Evolutionary conservation across 2,888 invertebrate species (phyloP).

Genomic region (Agonum fuliginosum): DNA sequence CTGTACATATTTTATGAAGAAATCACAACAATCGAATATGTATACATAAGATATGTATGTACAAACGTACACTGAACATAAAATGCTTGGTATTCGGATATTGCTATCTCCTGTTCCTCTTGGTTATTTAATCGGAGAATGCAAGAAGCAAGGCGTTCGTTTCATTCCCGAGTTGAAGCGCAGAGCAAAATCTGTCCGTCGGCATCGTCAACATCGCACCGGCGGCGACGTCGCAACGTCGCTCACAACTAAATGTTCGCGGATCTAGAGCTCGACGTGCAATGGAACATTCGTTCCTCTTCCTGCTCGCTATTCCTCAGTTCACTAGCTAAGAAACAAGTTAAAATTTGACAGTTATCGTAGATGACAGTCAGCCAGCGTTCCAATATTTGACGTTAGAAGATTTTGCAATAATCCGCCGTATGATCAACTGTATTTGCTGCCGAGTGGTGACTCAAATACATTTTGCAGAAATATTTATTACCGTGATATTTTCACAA

Average conservation of each 20-base stretch:
- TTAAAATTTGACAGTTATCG: constrained; percentile 35
- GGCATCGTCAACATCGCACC: background rate
- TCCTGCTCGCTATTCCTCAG: constrained; percentile 11
- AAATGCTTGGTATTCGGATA: background rate
- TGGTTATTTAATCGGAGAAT: constrained; percentile 17
- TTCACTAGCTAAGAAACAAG: constrained; percentile 34
- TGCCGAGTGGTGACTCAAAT: too few species aligned
- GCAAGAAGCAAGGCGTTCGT: background rate
- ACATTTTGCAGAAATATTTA: background rate
- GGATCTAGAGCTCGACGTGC: background rate
- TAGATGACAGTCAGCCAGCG: constrained; percentile 14
- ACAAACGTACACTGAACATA: background rate
- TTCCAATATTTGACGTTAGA: constrained; percentile 25
- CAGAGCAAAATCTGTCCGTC: background rate
- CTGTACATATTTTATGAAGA: background rate
- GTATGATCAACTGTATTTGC: background rate
- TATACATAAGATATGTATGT: background rate
- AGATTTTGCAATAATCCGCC: constrained; percentile 22
- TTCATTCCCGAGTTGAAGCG: background rate
- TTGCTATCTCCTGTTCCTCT: background rate
- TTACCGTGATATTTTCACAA: too few species aligned
- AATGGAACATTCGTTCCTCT: background rate
- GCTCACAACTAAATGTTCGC: constrained; percentile 7
- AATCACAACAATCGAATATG: background rate
- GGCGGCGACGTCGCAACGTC: background rate